Evolutionary conservation across 2,113 vertebrate species (phyloP), one percentile per base, ranked within the genome.

Genomic region (Rattus rattus): DNA sequence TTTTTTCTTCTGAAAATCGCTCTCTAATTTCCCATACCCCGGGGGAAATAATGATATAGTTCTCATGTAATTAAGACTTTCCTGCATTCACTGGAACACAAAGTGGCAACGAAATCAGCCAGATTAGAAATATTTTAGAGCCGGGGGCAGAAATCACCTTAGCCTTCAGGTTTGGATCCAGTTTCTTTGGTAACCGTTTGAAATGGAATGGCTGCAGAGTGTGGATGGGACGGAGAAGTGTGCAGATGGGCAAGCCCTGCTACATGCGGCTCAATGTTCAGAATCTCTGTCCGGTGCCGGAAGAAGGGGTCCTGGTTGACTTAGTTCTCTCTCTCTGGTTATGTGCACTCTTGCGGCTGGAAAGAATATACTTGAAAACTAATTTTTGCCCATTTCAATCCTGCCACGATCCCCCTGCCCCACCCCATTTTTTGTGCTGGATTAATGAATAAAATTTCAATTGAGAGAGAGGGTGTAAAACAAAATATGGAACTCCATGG

Each of bases 51-150:
- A 97, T 97, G 94, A 98, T 97, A 94, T 94, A 97, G 97, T 97
- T 96, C 94, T 92, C 72, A 43, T 76, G 79, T 96, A 97, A 98
- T 98, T 98, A 98, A 96, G 97, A 98, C 95, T 97, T 98, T 91
- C 93, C 77, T 72, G 67, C 95, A 76, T 61, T 97, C 43, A 2
- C 88, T 94, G 89, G 28, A 90, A 97, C 91, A 72, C 52, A 87
- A 94, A 96, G 2, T 30, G 26, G n/a, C 43, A 75, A 52, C 11
- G 47, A 59, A 95, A 90, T 97, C 95, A 70, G 6, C 76, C 96
- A 80, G 70, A 88, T 92, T 95, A 96, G 90, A 22, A 85, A 63
- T 95, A 92, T 92, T 97, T 94, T 2, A 95, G 77, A 94, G 75
- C 19, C 36, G 93, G n/a, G 76, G 86, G 59, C 69, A 94, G 94